Conservation (phyloP, 2,888 invertebrate species). For the Teleogryllus oceanicus region DNA sequence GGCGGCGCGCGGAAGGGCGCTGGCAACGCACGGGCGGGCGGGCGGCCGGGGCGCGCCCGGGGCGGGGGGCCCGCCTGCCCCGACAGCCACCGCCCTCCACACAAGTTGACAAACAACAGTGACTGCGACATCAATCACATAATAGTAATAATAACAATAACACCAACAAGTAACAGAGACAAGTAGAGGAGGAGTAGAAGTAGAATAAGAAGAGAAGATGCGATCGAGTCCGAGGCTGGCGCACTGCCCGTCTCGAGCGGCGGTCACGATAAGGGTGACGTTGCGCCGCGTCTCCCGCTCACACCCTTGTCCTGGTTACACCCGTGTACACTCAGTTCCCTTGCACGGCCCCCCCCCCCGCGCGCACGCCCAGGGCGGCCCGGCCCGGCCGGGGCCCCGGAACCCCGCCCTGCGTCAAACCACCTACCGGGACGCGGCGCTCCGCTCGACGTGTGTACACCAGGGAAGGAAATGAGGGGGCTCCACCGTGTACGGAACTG, state of each 20-base stretch:
- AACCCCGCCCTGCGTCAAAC: neutral
- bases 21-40: neutral
- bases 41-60: neutral
- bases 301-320: constrained; percentile 41
- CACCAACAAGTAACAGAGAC: neutral
- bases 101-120: constrained; percentile 24
- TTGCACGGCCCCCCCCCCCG: neutral
- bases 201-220: neutral
- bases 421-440: neutral
- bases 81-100: constrained; percentile 22
- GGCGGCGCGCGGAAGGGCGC: neutral
- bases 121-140: constrained; percentile 32
- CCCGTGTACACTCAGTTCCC: constrained; percentile 38
- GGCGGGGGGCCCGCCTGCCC: neutral
- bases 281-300: constrained; percentile 49
- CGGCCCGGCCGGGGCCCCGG: no score
- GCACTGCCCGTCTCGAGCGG: constrained; percentile 39
- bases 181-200: constrained; percentile 26
- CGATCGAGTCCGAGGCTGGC: constrained; percentile 19
- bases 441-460: constrained; percentile 36
- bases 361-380: no score
- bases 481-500: constrained; percentile 37
- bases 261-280: constrained; percentile 50
- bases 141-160: constrained; percentile 27
- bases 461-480: constrained; percentile 36